Evolutionary conservation across 2,888 invertebrate genomes (phyloP).

Genomic region (Mystacides longicornis): DNA sequence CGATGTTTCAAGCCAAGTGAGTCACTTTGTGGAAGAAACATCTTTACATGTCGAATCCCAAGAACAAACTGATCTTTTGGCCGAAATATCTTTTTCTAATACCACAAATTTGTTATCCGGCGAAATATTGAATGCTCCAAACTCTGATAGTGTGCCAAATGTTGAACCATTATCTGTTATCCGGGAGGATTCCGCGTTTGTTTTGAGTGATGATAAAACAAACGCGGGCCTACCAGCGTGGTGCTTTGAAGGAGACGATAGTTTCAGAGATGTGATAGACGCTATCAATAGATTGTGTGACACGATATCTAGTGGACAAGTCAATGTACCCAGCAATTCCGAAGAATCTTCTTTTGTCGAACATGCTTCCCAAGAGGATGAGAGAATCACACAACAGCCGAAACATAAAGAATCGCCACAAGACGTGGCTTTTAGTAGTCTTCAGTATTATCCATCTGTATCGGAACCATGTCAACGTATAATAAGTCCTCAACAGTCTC

Average conservation of each 20-base stretch:
- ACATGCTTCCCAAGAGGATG: neutral
- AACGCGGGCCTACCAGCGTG: slow-evolving; percentile 16
- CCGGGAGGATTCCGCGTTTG: neutral
- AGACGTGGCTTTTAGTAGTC: neutral
- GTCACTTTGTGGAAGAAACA: neutral
- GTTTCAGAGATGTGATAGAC: slow-evolving; percentile 42
- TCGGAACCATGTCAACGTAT: slow-evolving; percentile 4
- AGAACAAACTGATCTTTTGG: slow-evolving; percentile 21
- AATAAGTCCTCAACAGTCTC: slow-evolving; percentile 8
- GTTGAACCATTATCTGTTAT: neutral
- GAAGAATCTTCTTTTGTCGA: slow-evolving; percentile 11
- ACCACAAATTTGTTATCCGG: slow-evolving; percentile 13
- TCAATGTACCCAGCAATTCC: slow-evolving; percentile 7
- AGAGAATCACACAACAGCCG: slow-evolving; percentile 13
- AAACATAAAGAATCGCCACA: slow-evolving; percentile 6
- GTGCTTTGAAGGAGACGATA: slow-evolving; percentile 22
- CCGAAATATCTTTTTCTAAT: slow-evolving; percentile 23
- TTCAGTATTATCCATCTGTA: neutral
- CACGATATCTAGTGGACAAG: slow-evolving; percentile 37
- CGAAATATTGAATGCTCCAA: slow-evolving; percentile 9
- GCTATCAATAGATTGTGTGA: slow-evolving; percentile 46
- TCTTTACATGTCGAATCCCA: neutral
- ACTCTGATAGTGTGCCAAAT: neutral
- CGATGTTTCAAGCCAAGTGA: slow-evolving; percentile 5
- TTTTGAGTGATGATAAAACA: neutral